Conservation (phyloP, 2,888 invertebrate genomes). For the Lydus trimaculatus region DNA sequence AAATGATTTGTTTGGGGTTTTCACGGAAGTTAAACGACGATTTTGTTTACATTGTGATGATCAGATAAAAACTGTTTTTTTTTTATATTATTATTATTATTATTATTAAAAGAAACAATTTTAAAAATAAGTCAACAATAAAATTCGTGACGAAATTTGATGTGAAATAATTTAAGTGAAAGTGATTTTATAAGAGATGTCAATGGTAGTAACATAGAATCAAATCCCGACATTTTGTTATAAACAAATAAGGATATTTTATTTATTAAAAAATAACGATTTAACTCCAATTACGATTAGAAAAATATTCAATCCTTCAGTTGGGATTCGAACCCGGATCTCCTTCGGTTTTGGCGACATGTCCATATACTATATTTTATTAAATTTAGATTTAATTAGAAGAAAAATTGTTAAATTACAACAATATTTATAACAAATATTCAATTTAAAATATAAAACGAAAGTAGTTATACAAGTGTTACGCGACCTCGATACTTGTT, state of each 20-base stretch:
- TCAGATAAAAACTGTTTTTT: neutral
- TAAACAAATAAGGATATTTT: too few species aligned
- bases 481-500: slow-evolving; percentile 35
- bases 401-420: too few species aligned
- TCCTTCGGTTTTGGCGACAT: too few species aligned
- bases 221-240: too few species aligned
- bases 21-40: neutral
- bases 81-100: neutral
- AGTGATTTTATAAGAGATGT: slow-evolving; percentile 4
- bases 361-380: too few species aligned
- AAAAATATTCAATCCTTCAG: too few species aligned
- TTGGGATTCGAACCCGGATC: too few species aligned
- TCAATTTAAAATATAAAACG: slow-evolving; percentile 32
- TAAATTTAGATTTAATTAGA: too few species aligned
- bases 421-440: too few species aligned
- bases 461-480: slow-evolving; percentile 39
- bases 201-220: neutral
- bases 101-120: neutral
- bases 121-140: neutral
- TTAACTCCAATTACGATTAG: too few species aligned
- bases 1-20: neutral
- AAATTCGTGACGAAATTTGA: neutral
- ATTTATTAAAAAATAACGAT: too few species aligned
- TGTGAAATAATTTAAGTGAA: slow-evolving; percentile 1
- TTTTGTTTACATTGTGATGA: neutral